Evolutionary conservation across 2,888 invertebrate species (phyloP), one percentile per base, ranked within the genome.

Genomic region (Cantharis nigra): DNA sequence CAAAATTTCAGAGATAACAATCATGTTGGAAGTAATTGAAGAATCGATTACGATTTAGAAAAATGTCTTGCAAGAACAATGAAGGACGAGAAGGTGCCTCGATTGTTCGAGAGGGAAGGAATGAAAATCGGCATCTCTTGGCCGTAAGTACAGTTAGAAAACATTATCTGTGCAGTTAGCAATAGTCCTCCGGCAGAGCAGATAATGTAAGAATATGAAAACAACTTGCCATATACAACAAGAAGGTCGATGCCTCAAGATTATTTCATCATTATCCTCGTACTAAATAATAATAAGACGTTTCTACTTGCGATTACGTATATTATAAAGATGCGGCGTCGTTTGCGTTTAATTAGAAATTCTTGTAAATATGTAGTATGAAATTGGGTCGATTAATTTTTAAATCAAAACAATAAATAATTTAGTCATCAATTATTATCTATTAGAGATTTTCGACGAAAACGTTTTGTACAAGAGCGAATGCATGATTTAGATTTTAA

Each of bases 191-290:
- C 49, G 49, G 49, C 49, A 49, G 49, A 49, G 49, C 7, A 49
- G 49, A 49, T 49, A 49, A 49, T 49, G 49, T 49, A 49, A 49
- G 49, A 49, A 49, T 49, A 49, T 49, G 49, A 49, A 49, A 49
- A 49, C 49, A 49, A 49, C 49, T 49, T 49, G 49, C 49, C 49
- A 23, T 67, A 33, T 67, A 69, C 67, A 69, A 69, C 74, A 70
- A 74, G 65, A 67, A 67, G 74, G 74, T 74, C 74, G 74, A 74
- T 74, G 74, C 74, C 74, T 74, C 30, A 23, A 63, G 74, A 74
- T 74, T 74, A 74, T 69, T 74, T 74, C 69, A 70, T 28, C 72
- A 73, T 73, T 67, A 67, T 65, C 74, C 69, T 63, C 49, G 69
- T 63, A 70, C 62, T 62, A 23, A 67, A 67, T 67, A 67, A 65